Percentiles rank a stretch among this genome's conserved stretches.
Conservation (phyloP, 2,113 vertebrate species). For the Aegithalos caudatus region DNA sequence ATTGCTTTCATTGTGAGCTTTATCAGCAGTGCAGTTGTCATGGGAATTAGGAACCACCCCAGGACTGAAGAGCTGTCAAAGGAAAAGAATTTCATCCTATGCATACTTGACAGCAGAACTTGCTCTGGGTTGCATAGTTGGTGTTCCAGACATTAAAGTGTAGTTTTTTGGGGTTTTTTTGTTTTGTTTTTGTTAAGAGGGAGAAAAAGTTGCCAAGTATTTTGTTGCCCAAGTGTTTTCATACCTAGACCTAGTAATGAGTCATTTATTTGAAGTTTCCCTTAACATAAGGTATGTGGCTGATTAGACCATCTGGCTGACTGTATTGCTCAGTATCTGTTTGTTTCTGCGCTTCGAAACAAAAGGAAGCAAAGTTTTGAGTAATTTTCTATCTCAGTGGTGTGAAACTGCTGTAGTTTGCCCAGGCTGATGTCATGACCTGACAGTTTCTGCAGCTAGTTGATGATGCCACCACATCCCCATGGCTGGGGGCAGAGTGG, state of each 20-base stretch:
- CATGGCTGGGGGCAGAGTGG: not conserved
- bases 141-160: not conserved
- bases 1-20: not conserved
- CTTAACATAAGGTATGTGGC: not conserved
- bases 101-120: not conserved
- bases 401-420: not conserved
- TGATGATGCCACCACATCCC: not conserved
- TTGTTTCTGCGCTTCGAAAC: not conserved
- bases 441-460: not conserved
- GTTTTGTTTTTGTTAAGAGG: not conserved
- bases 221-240: not conserved
- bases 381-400: not conserved
- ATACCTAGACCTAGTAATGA: not conserved
- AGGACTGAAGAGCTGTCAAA: fast-evolving
- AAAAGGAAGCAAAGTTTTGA: not conserved
- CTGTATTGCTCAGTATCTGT: not conserved
- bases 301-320: not conserved
- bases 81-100: not conserved
- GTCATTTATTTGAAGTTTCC: not conserved
- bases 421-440: not conserved
- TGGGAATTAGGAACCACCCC: not conserved
- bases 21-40: not conserved
- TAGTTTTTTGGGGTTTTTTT: too few species aligned
- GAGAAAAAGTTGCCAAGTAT: not conserved
- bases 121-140: not conserved